Evolutionary conservation across 1,140 invertebrate species (phyloP).

Genomic region (Lucilia cuprina): DNA sequence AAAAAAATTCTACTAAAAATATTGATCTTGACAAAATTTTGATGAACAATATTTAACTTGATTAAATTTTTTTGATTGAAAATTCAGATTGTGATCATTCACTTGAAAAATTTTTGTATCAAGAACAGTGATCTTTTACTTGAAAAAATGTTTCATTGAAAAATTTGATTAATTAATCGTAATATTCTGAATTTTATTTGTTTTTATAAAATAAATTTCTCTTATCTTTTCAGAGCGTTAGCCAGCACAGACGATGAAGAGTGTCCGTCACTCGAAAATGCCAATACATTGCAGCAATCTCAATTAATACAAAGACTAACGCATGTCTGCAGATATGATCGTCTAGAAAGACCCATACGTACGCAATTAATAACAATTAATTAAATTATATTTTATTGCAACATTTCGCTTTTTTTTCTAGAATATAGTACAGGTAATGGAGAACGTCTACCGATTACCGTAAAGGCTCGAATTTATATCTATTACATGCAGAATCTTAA

Average conservation of each 20-base stretch:
- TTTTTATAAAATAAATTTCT: no score
- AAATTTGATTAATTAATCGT: no score
- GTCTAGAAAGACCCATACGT: constrained; percentile 53
- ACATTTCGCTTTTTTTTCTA: background rate
- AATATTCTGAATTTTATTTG: no score
- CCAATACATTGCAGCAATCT: constrained; percentile 49
- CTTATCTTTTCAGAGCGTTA: constrained; percentile 19
- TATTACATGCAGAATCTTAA: constrained; percentile 80
- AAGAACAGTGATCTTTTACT: no score
- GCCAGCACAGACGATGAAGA: constrained; percentile 47
- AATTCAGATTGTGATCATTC: no score
- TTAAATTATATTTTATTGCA: no score
- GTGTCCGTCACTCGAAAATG: constrained; percentile 50
- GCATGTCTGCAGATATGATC: constrained; percentile 59
- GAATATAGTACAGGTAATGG: constrained; percentile 49
- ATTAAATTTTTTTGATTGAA: no score
- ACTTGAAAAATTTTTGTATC: no score
- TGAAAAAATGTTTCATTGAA: no score
- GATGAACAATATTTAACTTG: no score
- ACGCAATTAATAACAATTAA: constrained; percentile 11
- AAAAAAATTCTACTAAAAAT: no score
- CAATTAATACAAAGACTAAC: constrained; percentile 57
- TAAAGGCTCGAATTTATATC: constrained; percentile 73
- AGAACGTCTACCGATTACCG: constrained; percentile 65
- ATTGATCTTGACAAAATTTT: no score